A percentile compares a stretch with the other conserved stretches of the same genome.
Evolutionary conservation across 2,888 invertebrate genomes (phyloP).

Genomic region (Rotaria magnacalcarata): DNA sequence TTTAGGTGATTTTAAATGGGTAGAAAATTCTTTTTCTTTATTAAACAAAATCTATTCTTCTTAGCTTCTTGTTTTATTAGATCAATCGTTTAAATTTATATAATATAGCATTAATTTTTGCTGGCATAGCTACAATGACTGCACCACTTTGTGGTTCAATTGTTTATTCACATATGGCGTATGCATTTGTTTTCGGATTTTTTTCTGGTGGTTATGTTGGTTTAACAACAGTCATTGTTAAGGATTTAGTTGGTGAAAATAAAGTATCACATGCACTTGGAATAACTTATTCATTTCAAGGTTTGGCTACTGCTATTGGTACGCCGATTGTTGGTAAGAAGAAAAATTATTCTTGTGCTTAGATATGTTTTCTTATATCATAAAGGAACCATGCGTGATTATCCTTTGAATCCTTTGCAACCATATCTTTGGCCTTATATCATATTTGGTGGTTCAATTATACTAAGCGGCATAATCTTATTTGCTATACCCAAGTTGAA

Average conservation of each 20-base stretch:
- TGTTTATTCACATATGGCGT: constrained; percentile 65
- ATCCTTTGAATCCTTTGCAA: too few relatives aligned
- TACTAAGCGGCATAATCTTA: too few relatives aligned
- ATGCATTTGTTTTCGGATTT: background rate
- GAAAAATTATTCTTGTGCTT: background rate
- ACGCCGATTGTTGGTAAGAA: constrained; percentile 12
- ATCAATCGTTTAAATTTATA: constrained; percentile 84
- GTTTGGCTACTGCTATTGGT: constrained; percentile 38
- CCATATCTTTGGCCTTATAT: too few relatives aligned
- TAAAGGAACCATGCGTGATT: too few relatives aligned
- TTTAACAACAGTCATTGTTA: constrained; percentile 41
- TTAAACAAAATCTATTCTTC: constrained; percentile 51
- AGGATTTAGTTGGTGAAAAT: constrained; percentile 40
- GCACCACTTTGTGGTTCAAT: constrained; percentile 73
- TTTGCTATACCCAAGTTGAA: too few relatives aligned
- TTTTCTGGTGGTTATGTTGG: constrained; percentile 39
- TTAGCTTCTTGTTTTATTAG: background rate
- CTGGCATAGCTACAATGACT: constrained; percentile 78
- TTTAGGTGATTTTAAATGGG: constrained; percentile 47
- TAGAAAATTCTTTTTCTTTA: too few relatives aligned
- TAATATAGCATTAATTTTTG: constrained; percentile 77
- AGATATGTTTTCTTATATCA: too few relatives aligned
- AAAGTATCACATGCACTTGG: constrained; percentile 44
- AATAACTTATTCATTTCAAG: constrained; percentile 41
- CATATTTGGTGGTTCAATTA: too few relatives aligned